Percentiles rank a stretch among this genome's conserved stretches.
Conservation (phyloP, 2,797 vertebrate species). For the Lophotriccus pileatus region DNA sequence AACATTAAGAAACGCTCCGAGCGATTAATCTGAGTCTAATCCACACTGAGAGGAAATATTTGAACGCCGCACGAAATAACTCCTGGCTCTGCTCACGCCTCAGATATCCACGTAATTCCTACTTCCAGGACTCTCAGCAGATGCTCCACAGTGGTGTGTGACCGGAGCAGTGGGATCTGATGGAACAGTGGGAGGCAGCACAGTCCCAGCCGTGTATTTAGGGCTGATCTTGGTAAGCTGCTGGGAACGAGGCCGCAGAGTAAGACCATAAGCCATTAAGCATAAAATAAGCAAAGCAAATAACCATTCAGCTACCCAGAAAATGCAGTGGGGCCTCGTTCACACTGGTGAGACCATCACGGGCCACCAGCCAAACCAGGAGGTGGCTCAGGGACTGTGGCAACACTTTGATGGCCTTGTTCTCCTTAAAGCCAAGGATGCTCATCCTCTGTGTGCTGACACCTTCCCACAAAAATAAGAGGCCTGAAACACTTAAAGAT, state of each 20-base stretch:
- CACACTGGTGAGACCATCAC: accelerated
- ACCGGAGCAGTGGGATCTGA: not conserved
- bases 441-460: not conserved
- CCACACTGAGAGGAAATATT: not conserved
- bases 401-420: not conserved
- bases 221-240: not conserved
- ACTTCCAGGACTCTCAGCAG: not conserved
- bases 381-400: not conserved
- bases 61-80: conserved; percentile 3
- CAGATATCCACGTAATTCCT: not conserved
- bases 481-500: not conserved
- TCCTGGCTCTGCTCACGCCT: not conserved
- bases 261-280: not conserved
- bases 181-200: not conserved
- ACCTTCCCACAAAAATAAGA: not conserved
- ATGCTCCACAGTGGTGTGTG: not conserved
- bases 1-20: not conserved
- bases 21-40: not conserved
- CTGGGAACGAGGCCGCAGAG: not conserved
- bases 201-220: not conserved
- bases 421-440: not conserved
- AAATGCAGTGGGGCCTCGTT: not conserved
- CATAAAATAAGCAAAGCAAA: not conserved
- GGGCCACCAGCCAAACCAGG: not conserved
- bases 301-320: not conserved